These are phyloP conservation scores for Apamea crenata DNA, from an alignment of 2,888 invertebrate genomes.

Conservation along the genomic window DNA sequence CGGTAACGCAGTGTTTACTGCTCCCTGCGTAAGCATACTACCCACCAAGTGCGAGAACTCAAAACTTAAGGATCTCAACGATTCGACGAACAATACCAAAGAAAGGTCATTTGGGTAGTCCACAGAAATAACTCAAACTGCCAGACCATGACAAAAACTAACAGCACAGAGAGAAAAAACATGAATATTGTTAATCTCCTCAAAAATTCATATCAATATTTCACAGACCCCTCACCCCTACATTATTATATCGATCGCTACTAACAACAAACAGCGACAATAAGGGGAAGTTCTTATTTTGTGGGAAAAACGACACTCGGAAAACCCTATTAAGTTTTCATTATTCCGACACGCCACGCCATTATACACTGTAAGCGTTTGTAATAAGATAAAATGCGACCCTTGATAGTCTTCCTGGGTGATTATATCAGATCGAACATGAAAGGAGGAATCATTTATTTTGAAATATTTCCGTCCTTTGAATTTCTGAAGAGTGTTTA, in stretches of 20 bases:
- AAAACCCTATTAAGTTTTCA: slow-evolving; percentile 26
- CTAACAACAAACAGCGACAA: slow-evolving; percentile 34
- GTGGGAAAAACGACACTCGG: slow-evolving; percentile 55
- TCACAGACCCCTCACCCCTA: background rate
- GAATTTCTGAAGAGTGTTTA: slow-evolving; percentile 21
- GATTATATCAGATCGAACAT: slow-evolving; percentile 13
- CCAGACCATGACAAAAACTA: too few relatives aligned
- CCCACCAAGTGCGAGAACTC: too few relatives aligned
- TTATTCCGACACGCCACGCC: slow-evolving; percentile 7
- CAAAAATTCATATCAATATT: background rate
- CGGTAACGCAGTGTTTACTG: too few relatives aligned
- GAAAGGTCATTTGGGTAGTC: too few relatives aligned
- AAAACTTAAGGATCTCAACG: too few relatives aligned
- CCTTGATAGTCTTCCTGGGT: background rate
- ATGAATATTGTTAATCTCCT: background rate
- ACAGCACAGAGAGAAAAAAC: too few relatives aligned
- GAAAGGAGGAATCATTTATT: slow-evolving; percentile 28
- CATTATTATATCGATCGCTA: slow-evolving; percentile 43
- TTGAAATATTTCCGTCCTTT: slow-evolving; percentile 26
- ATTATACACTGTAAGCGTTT: slow-evolving; percentile 25
- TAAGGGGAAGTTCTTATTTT: slow-evolving; percentile 41
- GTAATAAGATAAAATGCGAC: slow-evolving; percentile 18
- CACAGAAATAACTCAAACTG: too few relatives aligned
- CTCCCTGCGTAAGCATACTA: too few relatives aligned
- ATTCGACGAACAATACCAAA: too few relatives aligned